These are phyloP conservation scores for Eupeodes luniger DNA, from an alignment of 2,888 invertebrate genomes.

Conservation along the genomic window DNA sequence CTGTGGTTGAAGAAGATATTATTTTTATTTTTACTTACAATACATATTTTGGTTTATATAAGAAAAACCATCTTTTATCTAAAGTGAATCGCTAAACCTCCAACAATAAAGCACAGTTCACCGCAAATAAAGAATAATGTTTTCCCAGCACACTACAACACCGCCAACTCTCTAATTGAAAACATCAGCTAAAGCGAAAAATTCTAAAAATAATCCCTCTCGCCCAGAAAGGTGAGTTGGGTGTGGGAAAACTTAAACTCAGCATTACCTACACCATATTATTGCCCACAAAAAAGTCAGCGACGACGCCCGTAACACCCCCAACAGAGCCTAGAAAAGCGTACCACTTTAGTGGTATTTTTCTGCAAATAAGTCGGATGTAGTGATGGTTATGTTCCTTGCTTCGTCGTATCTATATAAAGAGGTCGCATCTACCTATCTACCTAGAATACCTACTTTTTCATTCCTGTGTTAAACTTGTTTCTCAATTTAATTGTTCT, in stretches of 20 bases:
- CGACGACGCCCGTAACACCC: neutral
- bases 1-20: neutral
- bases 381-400: neutral
- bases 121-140: slow-evolving; percentile 1
- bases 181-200: neutral
- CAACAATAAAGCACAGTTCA: slow-evolving; percentile 31
- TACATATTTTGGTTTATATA: neutral
- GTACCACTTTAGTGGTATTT: slow-evolving; percentile 29
- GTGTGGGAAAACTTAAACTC: slow-evolving; percentile 13
- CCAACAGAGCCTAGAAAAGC: slow-evolving; percentile 19
- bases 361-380: slow-evolving; percentile 22
- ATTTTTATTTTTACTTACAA: neutral
- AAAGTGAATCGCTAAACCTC: slow-evolving; percentile 5
- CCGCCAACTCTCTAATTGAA: slow-evolving; percentile 40
- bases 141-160: neutral
- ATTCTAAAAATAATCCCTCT: slow-evolving; percentile 57
- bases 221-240: neutral
- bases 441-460: too few species aligned
- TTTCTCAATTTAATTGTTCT: slow-evolving; percentile 20
- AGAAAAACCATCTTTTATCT: neutral
- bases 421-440: too few species aligned
- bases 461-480: neutral
- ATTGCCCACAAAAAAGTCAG: neutral
- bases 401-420: neutral
- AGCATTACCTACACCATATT: neutral